phyloP scores from a whole-genome alignment of 2,888 invertebrate species.

The Conops quadrifasciatus region DNA sequence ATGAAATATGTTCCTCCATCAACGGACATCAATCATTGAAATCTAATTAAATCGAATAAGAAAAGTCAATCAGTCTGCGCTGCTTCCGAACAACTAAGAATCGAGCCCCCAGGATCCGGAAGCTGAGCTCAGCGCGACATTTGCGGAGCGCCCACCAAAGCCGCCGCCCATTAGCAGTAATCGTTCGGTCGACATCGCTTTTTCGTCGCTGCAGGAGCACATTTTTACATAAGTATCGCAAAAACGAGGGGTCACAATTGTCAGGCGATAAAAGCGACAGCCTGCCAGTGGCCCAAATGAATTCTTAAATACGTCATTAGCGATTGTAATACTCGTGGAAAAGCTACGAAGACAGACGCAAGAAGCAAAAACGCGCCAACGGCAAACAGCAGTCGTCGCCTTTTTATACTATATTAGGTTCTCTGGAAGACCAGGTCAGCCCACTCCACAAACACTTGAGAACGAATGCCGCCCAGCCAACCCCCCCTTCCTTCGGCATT shows the following conservation, averaged over 20 bases:
- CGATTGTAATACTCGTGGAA: conserved; percentile 43
- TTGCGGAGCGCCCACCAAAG: not conserved
- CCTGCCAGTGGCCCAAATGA: conserved; percentile 42
- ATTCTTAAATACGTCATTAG: conserved; percentile 46
- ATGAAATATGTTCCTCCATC: not conserved
- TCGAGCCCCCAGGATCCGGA: not conserved
- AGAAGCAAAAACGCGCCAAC: not conserved
- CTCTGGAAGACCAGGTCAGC: not conserved
- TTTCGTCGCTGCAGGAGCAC: conserved; percentile 11
- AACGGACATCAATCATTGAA: conserved; percentile 5
- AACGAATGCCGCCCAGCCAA: conserved; percentile 3
- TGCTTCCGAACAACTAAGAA: not conserved
- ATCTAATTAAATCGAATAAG: conserved; percentile 35
- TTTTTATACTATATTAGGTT: not conserved
- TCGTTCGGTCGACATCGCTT: conserved; percentile 7
- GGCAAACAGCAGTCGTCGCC: not conserved
- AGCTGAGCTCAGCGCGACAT: not conserved
- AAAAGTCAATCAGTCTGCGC: conserved; percentile 25
- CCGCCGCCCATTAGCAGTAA: conserved; percentile 1
- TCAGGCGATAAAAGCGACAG: conserved; percentile 9
- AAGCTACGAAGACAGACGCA: not conserved
- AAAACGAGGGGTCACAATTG: not conserved
- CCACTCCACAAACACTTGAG: not conserved
- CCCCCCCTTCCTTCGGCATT: not conserved
- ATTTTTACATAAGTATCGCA: conserved; percentile 17